Base-by-base conservation (phyloP, 2,797 vertebrate species). In the Clarias laeviceps region DNA sequence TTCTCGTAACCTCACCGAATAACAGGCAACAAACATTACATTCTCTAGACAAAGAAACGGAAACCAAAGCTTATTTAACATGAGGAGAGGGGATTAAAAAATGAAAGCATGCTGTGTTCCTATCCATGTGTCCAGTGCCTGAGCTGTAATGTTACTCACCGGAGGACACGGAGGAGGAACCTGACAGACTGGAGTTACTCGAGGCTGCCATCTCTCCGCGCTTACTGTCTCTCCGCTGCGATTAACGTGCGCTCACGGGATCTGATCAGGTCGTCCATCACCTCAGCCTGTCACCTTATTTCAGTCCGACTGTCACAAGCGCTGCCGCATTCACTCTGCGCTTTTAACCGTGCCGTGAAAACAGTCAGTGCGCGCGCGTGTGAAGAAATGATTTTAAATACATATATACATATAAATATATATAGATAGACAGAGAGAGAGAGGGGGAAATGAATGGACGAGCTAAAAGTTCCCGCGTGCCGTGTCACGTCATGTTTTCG, bases 151-250 rank as follows among this genome's bases (percentile, higher is more conserved):
- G 91, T 87, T 62, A 96, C 97, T 96, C 94, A 99, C 98, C 98
- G 37, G 98, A 99, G 92, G 97, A 98, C 88, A 98, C 91, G 5
- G 98, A 99, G 5, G 98, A 99, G 82, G 98, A 99, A 93, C 98
- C 97, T 83, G 98, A 99, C 91, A 99, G 95, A 93, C 98, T 99
- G 88, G 98, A 99, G 96, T 97, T 99, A 85, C 98, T 99, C 90
- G 98, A 99, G 90, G 97, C 97, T 93, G 98, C 98, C 98, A 99
- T 99, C 92, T 91, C 93, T 88, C 87, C 78, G 84, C 88, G 87
- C 89, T 93, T 86, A 83, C 90, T 85, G 89, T 87, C 87, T 92
- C 89, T 93, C 90, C 90, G 89, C 90, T 70, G 79, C 86, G 84
- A 85, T 92, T 89, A 84, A 91, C 92, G 92, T 93, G 92, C 91